These are phyloP conservation scores for Perccottus glenii DNA, from an alignment of 2,113 vertebrate genomes.

Conservation along the genomic window DNA sequence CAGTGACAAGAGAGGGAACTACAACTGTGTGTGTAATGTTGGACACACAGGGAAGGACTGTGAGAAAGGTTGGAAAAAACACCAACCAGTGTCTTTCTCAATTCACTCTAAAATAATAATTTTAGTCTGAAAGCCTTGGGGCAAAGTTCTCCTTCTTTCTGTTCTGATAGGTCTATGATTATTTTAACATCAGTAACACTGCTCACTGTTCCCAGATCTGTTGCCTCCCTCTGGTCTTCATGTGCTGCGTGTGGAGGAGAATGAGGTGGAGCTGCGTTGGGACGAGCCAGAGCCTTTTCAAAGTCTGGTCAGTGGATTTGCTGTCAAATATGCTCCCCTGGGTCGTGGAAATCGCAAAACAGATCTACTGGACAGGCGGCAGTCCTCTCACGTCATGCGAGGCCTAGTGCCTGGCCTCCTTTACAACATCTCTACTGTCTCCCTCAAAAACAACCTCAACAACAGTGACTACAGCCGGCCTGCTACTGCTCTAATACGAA, in stretches of 20 bases:
- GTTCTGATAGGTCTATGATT: background rate
- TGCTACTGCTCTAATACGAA: slow-evolving; percentile 85
- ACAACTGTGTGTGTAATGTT: slow-evolving; percentile 92
- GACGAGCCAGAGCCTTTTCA: slow-evolving; percentile 82
- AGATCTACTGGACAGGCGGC: slow-evolving; percentile 89
- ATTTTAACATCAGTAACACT: background rate
- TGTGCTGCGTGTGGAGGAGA: slow-evolving; percentile 92
- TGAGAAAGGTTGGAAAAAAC: slow-evolving; percentile 78
- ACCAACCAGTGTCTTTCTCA: background rate
- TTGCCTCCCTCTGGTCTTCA: slow-evolving; percentile 91
- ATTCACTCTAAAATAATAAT: background rate
- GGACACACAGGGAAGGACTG: slow-evolving; percentile 95
- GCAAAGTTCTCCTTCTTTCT: background rate
- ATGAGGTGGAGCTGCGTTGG: slow-evolving; percentile 93
- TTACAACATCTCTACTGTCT: slow-evolving; percentile 97
- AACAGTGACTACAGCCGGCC: slow-evolving; percentile 95
- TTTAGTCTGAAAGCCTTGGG: background rate
- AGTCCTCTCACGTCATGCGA: slow-evolving; percentile 86
- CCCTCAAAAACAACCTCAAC: slow-evolving; percentile 90
- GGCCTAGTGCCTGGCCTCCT: slow-evolving; percentile 87
- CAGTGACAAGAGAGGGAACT: slow-evolving; percentile 86
- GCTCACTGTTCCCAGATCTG: slow-evolving; percentile 84
- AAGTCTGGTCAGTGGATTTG: slow-evolving; percentile 89
- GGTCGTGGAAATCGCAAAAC: slow-evolving; percentile 86
- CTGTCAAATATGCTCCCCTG: slow-evolving; percentile 88